Conservation (phyloP, 2,113 vertebrate genomes). For the Grallaria varia region DNA sequence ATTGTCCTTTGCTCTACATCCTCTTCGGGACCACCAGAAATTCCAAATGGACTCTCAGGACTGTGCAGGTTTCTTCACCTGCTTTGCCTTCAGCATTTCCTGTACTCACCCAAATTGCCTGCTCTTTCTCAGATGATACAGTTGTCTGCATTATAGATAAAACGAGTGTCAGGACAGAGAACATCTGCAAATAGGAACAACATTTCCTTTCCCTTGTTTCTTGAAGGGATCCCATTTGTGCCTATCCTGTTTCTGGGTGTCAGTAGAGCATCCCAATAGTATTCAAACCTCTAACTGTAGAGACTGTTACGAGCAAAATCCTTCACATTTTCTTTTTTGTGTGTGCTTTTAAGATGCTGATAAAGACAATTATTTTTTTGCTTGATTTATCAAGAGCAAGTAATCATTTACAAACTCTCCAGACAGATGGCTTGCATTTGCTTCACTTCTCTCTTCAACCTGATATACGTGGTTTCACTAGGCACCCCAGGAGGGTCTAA, state of each 20-base stretch:
- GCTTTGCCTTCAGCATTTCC: not conserved
- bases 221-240: not conserved
- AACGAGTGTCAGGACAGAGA: not conserved
- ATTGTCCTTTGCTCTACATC: not conserved
- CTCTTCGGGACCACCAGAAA: not conserved
- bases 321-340: not conserved
- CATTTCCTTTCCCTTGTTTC: not conserved
- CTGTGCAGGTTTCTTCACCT: not conserved
- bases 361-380: not conserved
- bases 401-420: not conserved
- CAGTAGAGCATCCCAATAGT: not conserved
- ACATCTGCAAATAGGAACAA: not conserved
- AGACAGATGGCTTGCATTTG: conserved; percentile 18
- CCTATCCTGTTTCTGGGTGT: not conserved
- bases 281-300: not conserved
- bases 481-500: not conserved
- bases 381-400: not conserved
- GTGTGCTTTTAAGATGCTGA: not conserved
- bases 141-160: not conserved
- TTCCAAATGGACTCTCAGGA: not conserved
- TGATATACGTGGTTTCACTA: not conserved
- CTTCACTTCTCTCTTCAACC: not conserved
- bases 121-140: not conserved
- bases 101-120: not conserved
- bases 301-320: not conserved